Evolutionary conservation across 2,113 vertebrate genomes (phyloP), one percentile per base, ranked within the genome.

Genomic region (Nothobranchius furzeri): DNA sequence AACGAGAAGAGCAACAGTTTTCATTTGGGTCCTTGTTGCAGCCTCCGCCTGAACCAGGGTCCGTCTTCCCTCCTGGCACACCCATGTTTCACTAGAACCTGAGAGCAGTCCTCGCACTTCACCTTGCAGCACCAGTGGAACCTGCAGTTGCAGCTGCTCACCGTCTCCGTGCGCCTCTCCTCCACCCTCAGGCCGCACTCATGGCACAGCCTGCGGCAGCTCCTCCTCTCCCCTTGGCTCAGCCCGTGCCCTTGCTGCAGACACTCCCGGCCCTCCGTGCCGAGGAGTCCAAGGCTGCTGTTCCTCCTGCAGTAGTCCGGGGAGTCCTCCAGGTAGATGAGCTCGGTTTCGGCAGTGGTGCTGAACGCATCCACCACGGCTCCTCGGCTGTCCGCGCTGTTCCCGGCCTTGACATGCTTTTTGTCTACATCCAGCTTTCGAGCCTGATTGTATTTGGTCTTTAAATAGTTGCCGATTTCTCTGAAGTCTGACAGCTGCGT

Each of bases 51-150:
- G n/a, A 70, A 60, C 56, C 87, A 82, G 51, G 88, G 78, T 0
- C 61, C 86, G 1, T 91, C 70, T 0, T 95, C 93, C 15, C 89
- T 91, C 60, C 70, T 88, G 1, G 85, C 76, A 58, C 98, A 99
- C 68, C 95, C 94, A 73, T 96, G 92, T 58, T 94, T 98, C 56
- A 92, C 91, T 40, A 94, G 89, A 2, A 95, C 87, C 17, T 93
- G 93, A 12, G 90, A 89, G 80, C 98, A 99, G 80, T 95, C 93
- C 17, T 97, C 95, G 48, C 98, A 99, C 60, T 93, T 92, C 73
- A 99, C 98, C 0, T 91, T 95, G 83, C 98, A 99, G 88, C 98
- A 99, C 98, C 98, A 99, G 72, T 96, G 95, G 88, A 99, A 99
- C 64, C 92, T 97, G 90, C 98, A 99, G 88, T 99, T 95, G 87